Conservation (phyloP, 2,888 invertebrate species). For the Bugulina stolonifera region DNA sequence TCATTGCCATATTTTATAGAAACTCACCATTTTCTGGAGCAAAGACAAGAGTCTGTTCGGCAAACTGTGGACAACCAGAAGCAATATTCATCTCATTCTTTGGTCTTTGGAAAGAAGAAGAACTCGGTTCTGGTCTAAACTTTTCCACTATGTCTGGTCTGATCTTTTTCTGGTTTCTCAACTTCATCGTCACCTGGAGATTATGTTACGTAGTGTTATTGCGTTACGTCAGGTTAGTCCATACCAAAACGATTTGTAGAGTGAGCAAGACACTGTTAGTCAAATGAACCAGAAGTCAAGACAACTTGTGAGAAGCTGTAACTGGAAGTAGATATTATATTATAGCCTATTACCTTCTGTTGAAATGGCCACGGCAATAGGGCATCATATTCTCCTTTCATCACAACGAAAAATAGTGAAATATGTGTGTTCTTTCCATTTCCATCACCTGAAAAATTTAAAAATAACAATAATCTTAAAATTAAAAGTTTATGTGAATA, state of each 20-base stretch:
- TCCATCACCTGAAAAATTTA: constrained; percentile 24
- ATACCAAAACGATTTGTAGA: no score
- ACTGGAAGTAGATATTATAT: no score
- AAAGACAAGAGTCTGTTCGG: constrained; percentile 10
- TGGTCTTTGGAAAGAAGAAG: constrained; percentile 47
- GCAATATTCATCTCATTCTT: constrained; percentile 51
- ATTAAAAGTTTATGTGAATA: no score
- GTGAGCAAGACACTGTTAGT: no score
- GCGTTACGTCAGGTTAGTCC: no score
- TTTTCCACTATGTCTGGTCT: constrained; percentile 46
- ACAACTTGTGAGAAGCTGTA: no score
- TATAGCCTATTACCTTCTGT: constrained; percentile 35
- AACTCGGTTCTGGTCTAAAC: constrained; percentile 48
- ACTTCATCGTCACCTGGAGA: constrained; percentile 45
- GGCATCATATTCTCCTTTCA: constrained; percentile 45
- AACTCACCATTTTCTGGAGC: constrained; percentile 22
- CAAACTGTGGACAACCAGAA: constrained; percentile 50
- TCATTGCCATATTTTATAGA: background rate
- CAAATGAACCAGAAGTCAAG: no score
- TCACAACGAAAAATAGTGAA: constrained; percentile 46
- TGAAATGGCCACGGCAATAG: constrained; percentile 47
- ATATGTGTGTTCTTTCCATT: constrained; percentile 24
- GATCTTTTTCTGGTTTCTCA: constrained; percentile 43
- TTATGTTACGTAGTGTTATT: no score
- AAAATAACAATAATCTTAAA: background rate